phyloP scores from a whole-genome alignment of 2,113 vertebrate genomes.

The Microtus ochrogaster region DNA sequence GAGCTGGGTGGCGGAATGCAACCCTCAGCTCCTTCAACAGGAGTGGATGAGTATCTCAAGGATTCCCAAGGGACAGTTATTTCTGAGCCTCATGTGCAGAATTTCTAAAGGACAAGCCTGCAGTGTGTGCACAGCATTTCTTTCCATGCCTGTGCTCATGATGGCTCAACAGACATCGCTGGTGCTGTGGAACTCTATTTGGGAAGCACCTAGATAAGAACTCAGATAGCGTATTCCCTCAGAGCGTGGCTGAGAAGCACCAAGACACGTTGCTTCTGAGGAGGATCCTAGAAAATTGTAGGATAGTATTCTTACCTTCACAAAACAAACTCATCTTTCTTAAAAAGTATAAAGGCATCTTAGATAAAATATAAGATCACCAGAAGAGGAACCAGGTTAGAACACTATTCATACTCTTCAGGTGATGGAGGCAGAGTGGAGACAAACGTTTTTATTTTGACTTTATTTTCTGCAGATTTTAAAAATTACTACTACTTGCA shows the following conservation, averaged over 20 bases:
- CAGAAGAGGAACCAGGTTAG: background rate
- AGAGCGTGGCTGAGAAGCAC: background rate
- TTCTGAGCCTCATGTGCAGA: background rate
- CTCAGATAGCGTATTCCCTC: background rate
- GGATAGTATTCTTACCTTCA: background rate
- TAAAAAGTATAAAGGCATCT: background rate
- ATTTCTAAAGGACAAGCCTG: background rate
- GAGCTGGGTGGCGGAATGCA: too few species aligned
- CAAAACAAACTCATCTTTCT: background rate
- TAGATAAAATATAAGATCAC: background rate
- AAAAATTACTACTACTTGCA: constrained; percentile 14
- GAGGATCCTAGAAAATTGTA: background rate
- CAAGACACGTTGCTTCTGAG: background rate
- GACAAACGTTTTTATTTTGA: background rate
- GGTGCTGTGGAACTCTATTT: background rate
- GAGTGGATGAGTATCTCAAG: background rate
- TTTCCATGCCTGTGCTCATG: background rate
- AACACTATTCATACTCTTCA: background rate
- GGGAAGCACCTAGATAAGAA: background rate
- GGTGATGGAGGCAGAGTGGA: background rate
- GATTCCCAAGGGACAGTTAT: background rate
- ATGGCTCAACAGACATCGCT: background rate
- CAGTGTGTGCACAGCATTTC: background rate
- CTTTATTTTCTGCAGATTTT: constrained; percentile 10
- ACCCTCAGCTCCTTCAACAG: too few species aligned